A percentile compares a stretch with the other conserved stretches of the same genome.
Conservation (phyloP, 2,888 invertebrate genomes). For the Perithous albicinctus region DNA sequence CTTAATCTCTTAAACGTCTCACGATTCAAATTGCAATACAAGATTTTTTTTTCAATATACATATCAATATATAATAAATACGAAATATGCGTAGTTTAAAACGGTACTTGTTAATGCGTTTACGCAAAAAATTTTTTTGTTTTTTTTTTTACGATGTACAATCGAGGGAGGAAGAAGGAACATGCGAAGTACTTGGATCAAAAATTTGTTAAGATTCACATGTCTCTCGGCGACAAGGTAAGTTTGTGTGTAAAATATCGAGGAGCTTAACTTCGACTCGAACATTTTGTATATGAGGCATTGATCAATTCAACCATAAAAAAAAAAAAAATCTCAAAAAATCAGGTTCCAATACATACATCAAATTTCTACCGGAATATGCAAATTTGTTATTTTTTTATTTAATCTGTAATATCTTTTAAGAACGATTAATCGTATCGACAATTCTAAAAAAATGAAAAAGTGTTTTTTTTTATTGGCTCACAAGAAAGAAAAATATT, state of each 20-base stretch:
- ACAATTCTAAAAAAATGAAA: too few relatives aligned
- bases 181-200: slow-evolving; percentile 38
- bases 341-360: too few relatives aligned
- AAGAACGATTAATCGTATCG: too few relatives aligned
- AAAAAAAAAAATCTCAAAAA: too few relatives aligned
- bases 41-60: slow-evolving; percentile 49
- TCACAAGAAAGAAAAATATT: too few relatives aligned
- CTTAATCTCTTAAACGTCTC: slow-evolving; percentile 24
- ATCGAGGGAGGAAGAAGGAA: slow-evolving; percentile 34
- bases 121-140: slow-evolving; percentile 25
- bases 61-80: slow-evolving; percentile 57
- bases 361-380: too few relatives aligned
- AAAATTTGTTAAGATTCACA: slow-evolving; percentile 35
- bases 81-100: slow-evolving; percentile 59
- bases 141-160: slow-evolving; percentile 24
- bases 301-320: too few relatives aligned
- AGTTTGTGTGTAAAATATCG: slow-evolving; percentile 36
- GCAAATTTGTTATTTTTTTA: too few relatives aligned
- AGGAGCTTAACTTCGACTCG: slow-evolving; percentile 14
- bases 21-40: slow-evolving; percentile 43
- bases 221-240: not conserved
- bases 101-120: slow-evolving; percentile 31
- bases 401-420: too few relatives aligned
- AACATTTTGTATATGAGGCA: too few relatives aligned
- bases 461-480: too few relatives aligned